phyloP scores from a whole-genome alignment of 2,113 vertebrate species.

The Campylomormyrus tamandua region DNA sequence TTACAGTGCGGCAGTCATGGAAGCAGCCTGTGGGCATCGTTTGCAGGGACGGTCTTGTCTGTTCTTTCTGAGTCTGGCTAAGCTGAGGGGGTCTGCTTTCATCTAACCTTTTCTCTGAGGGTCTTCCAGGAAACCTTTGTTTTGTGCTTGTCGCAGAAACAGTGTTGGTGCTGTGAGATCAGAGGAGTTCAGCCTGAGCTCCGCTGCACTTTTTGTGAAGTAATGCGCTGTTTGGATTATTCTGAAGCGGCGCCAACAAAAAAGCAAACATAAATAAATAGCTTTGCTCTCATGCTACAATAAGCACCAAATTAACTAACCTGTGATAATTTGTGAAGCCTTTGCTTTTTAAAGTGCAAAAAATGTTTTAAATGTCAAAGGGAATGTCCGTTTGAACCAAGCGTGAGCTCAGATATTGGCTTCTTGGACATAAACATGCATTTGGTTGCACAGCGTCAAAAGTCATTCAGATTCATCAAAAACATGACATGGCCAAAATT shows the following conservation, averaged over 20 bases:
- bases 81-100: neutral
- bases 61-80: neutral
- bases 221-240: neutral
- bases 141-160: neutral
- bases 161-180: neutral
- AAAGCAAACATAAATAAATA: neutral
- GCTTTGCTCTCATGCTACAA: neutral
- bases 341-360: neutral
- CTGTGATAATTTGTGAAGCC: neutral
- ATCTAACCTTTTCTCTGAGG: neutral
- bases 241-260: neutral
- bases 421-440: neutral
- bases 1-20: neutral
- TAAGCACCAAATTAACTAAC: neutral
- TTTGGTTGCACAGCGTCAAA: neutral
- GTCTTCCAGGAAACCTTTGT: constrained; percentile 10
- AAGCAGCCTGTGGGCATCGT: neutral
- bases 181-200: neutral
- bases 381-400: neutral
- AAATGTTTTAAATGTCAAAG: neutral
- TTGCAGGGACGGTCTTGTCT: neutral
- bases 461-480: neutral
- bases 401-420: neutral
- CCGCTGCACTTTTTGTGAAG: neutral
- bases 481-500: neutral